Percentiles rank a stretch among this genome's conserved stretches.
Conservation (phyloP, 2,888 invertebrate species). For the Pachycephus smyrnensis region DNA sequence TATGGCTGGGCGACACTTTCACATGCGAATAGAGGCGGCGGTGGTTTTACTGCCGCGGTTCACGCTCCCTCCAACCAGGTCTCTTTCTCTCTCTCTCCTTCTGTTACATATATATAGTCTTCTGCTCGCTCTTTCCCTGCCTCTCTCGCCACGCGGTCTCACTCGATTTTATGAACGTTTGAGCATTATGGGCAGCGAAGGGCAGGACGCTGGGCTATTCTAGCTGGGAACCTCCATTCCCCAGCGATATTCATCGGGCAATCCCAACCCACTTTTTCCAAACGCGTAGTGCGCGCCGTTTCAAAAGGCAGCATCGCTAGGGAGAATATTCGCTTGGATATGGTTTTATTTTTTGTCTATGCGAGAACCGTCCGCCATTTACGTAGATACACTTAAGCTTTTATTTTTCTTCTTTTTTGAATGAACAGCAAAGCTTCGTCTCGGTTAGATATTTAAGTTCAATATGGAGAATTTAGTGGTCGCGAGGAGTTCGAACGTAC, state of each 20-base stretch:
- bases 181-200: conserved; percentile 1
- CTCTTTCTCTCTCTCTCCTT: too few species aligned
- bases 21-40: neutral
- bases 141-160: neutral
- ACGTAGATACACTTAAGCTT: neutral
- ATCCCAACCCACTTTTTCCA: neutral
- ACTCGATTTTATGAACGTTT: conserved; percentile 10
- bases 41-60: neutral
- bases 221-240: neutral
- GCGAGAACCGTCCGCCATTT: too few species aligned
- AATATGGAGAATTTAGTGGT: neutral
- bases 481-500: neutral
- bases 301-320: neutral
- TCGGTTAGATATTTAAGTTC: neutral
- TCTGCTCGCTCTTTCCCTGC: neutral
- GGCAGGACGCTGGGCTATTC: neutral
- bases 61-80: neutral
- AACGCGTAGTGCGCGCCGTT: neutral
- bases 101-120: neutral
- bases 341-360: neutral
- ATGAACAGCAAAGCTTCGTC: neutral
- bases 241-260: neutral
- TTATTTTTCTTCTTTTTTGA: neutral
- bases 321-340: neutral
- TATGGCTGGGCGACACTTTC: neutral